Base-by-base conservation (phyloP, 2,888 invertebrate genomes). In the Labia minor region DNA sequence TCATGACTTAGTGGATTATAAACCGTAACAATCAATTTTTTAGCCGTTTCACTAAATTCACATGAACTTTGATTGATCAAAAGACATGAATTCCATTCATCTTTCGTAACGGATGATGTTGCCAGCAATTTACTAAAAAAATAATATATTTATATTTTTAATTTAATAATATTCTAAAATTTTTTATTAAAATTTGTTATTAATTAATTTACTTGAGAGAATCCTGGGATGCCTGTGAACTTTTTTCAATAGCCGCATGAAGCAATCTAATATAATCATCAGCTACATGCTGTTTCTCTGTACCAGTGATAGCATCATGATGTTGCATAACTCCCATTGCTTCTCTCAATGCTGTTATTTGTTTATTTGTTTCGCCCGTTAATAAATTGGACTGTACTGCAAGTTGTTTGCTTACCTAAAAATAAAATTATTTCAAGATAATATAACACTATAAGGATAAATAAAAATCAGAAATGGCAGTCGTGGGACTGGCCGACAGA, bases 241-340 rank as follows among this genome's bases (percentile, higher is more conserved):
- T 86, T 62, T 85, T 82, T 0, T 81, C 77, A 0, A 92, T 79
- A 0, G 90, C 95, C 14, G 82, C 77, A 66, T 83, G 79, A 11
- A 98, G 78, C 37, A 92, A 77, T 21, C 88, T 79, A 20, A 89
- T 86, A 77, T 98, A 99, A 78, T 99, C 98, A 64, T 85, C 76
- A 0, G 96, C 90, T 0, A 99, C 90, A 76, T 89, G 83, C 75
- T 94, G 84, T 75, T 94, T 89, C 75, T 91, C 92, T 0, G 92
- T 92, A 6, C 92, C 92, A 0, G 92, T 92, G 1, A 96, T 85
- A 1, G 81, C 82, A 72, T 83, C 82, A 70, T 84, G 83, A 74
- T 83, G 83, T 71, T 83, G 82, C 86, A 91, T 86, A 0, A 90
- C 80, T 1, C 89, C 91, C 86, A 91, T 87, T 0, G 86, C 86